Base-by-base conservation (phyloP, 2,888 invertebrate genomes). In the Xanthorhoe designata region DNA sequence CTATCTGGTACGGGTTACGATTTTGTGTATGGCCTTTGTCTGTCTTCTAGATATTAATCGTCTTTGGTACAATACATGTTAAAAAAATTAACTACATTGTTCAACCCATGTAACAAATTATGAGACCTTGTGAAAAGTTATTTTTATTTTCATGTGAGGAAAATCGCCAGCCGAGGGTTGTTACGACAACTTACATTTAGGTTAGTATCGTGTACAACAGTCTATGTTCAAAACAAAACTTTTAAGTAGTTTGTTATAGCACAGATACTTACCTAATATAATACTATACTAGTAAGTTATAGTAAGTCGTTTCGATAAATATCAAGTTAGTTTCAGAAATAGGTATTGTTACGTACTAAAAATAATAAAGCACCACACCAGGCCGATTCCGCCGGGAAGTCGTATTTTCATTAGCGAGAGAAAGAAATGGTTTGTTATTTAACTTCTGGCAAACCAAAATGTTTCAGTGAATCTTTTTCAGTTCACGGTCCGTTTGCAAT, bases 371-470 rank as follows among this genome's bases (percentile, higher is more conserved):
- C 38, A 49, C 38, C 19, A 35, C 9, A 54, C 35, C 35, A 32
- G 24, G 56, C 45, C 59, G 63, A 38, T 35, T 17, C 47, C 58
- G 53, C 9, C 15, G 19, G 38, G 47, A n/a, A 19, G 15, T 63
- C 50, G 45, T 64, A 52, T 64, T 62, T 68, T 66, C 52, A 53
- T 64, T 70, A 18, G 35, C 15, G 56, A 8, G 51, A 51, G 56
- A 53, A 56, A 18, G 13, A 35, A 29, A 45, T 53, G 50, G 61
- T 50, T 65, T 65, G 66, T 64, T 58, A 58, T 52, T 65, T 47
- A 15, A 63, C 57, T 50, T 55, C 42, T 42, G 60, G 49, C 47
- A 62, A 58, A 57, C 64, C 51, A 59, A 67, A 67, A 63, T 42
- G 51, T 58, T 47, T 15, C 57, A 38, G 49, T 19, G 24, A 62